Evolutionary conservation across 2,797 vertebrate genomes (phyloP).

Genomic region (Alouatta caraya): DNA sequence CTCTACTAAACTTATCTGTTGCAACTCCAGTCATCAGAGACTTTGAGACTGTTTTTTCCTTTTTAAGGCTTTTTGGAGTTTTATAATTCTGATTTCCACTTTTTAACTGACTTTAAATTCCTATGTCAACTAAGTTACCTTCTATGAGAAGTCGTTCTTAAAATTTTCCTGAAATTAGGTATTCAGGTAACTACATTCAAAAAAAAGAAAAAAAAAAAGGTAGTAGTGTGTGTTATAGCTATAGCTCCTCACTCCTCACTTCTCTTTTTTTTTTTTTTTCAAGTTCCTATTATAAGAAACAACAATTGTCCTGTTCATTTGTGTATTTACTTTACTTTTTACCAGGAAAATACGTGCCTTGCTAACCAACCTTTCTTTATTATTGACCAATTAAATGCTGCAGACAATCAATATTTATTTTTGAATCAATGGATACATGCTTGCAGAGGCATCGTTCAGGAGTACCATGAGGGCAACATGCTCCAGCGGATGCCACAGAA

Average conservation of each 20-base stretch:
- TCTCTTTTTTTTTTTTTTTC: accelerated
- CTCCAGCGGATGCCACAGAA: background rate
- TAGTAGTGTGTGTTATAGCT: background rate
- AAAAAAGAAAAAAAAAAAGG: background rate
- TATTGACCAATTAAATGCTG: background rate
- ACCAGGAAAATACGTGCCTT: background rate
- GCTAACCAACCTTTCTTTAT: background rate
- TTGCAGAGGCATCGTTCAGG: background rate
- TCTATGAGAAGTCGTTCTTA: background rate
- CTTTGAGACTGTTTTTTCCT: background rate
- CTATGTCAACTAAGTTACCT: background rate
- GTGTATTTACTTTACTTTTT: background rate
- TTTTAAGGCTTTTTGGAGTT: background rate
- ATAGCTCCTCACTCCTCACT: background rate
- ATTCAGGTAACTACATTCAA: background rate
- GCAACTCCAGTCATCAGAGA: background rate
- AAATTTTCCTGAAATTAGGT: background rate
- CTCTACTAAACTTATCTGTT: background rate
- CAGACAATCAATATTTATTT: background rate
- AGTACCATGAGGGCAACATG: background rate
- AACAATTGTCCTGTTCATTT: background rate
- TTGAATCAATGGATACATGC: background rate
- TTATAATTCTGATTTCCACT: background rate
- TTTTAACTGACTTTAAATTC: background rate
- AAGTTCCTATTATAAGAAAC: background rate